Percentiles rank a stretch among this genome's conserved stretches.
Conservation (phyloP, 2,113 vertebrate species). For the Pithys albifrons region DNA sequence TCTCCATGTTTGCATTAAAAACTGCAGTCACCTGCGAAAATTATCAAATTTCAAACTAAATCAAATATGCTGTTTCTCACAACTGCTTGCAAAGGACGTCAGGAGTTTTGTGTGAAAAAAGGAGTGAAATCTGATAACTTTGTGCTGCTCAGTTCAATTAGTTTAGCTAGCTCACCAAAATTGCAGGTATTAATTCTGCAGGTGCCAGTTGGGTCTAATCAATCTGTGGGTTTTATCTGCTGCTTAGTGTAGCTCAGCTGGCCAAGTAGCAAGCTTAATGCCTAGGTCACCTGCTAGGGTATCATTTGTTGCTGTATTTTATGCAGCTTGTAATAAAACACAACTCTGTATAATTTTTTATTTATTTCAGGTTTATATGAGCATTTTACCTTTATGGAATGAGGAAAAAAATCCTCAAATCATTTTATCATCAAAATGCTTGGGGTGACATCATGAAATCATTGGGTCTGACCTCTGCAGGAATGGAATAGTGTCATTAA, state of each 20-base stretch:
- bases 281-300: slow-evolving; percentile 40
- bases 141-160: slow-evolving; percentile 50
- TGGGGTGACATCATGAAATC: neutral
- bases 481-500: neutral
- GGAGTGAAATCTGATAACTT: slow-evolving; percentile 39
- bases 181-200: slow-evolving; percentile 62
- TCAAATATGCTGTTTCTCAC: slow-evolving; percentile 51
- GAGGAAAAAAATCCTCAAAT: neutral
- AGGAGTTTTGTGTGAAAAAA: slow-evolving; percentile 52
- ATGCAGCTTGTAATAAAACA: slow-evolving; percentile 7
- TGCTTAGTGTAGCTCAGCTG: slow-evolving; percentile 32
- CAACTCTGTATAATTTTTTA: neutral
- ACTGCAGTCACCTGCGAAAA: slow-evolving; percentile 32
- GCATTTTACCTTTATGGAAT: neutral
- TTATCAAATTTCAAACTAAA: slow-evolving; percentile 49
- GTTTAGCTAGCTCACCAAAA: slow-evolving; percentile 40
- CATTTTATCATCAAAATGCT: neutral
- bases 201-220: slow-evolving; percentile 47
- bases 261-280: slow-evolving; percentile 9
- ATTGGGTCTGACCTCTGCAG: neutral
- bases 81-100: slow-evolving; percentile 49
- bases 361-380: neutral
- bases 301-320: slow-evolving; percentile 23
- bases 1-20: slow-evolving; percentile 40
- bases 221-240: slow-evolving; percentile 44